Base-by-base conservation (phyloP, 1,140 invertebrate genomes). In the Dinoponera quadriceps region DNA sequence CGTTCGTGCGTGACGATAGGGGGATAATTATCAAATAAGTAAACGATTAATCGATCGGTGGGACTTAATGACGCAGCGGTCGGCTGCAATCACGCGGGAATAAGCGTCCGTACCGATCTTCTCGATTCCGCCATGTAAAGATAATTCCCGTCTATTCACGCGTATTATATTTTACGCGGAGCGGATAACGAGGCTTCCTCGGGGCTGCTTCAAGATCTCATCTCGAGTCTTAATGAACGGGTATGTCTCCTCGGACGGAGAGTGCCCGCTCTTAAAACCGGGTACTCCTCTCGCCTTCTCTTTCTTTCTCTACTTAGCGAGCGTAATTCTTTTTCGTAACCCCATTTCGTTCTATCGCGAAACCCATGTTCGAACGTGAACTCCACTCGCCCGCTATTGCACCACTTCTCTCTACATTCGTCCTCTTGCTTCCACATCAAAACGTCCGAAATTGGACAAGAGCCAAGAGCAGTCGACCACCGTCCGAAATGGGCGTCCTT, bases 261-360 rank as follows among this genome's bases (percentile, higher is more conserved):
- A 71, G 74, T 63, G 55, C 22, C 65, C 51, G 77, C 69, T 84
- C 44, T 77, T 74, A 84, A 87, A 86, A 72, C 80, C 54, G 18
- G 33, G 51, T 9, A 83, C 60, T 86, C 80, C 14, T 44, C 63
- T 72, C 48, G 85, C 77, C 9, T 11, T 51, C 38, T 69, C 2
- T 44, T 51, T 72, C 48, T 87, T 73, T 74, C 75, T 89, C 89
- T 88, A 90, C 86, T 88, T 87, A 84, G 72, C 75, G 72, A 55
- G 57, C 72, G 83, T 90, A 91, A 90, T 89, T 89, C 85, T 89
- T 90, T 90, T 89, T 81, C 86, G 85, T 87, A 62, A 85, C 75
- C 72, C 82, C 80, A 49, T 87, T 65, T 68, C 55, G 20, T 75
- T 86, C 73, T 83, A 78, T 85, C 85, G 75, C 55, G 59, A 74